Conservation (phyloP, 1,140 invertebrate species). For the Neodiprion fabricii region DNA sequence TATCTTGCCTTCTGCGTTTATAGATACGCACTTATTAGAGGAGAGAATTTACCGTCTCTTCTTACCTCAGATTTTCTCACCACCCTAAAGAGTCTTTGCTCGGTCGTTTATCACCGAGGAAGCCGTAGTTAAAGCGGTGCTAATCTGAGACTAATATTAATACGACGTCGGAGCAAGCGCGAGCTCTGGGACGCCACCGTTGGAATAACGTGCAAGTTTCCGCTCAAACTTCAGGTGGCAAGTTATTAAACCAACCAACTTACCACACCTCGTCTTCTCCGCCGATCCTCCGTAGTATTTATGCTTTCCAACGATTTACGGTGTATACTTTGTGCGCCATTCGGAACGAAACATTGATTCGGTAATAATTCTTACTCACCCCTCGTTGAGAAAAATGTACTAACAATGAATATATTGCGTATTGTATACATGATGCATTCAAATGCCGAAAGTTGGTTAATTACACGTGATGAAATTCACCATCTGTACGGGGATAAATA, state of each 20-base stretch:
- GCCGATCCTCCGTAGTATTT: too few species aligned
- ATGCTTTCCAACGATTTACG: too few species aligned
- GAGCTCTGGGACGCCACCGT: background rate
- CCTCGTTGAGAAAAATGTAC: too few species aligned
- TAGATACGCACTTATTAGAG: background rate
- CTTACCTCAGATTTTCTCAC: background rate
- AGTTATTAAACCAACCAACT: background rate
- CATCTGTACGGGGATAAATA: too few species aligned
- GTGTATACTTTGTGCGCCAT: too few species aligned
- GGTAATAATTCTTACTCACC: too few species aligned
- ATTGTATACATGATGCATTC: too few species aligned
- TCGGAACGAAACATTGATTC: too few species aligned
- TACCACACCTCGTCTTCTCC: background rate
- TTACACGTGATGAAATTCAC: too few species aligned
- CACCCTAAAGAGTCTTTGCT: background rate
- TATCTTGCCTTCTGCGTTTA: background rate
- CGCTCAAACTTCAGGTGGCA: background rate
- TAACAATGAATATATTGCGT: too few species aligned
- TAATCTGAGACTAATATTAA: slow-evolving; percentile 8
- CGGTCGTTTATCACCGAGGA: slow-evolving; percentile 6
- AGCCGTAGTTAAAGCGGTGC: slow-evolving; percentile 1
- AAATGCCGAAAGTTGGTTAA: too few species aligned
- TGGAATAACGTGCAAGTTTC: background rate
- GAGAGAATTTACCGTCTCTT: background rate
- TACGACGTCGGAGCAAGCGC: background rate